A percentile compares a stretch with the other conserved stretches of the same genome.
Evolutionary conservation across 2,113 vertebrate species (phyloP).

Genomic region (Festucalex cinctus): DNA sequence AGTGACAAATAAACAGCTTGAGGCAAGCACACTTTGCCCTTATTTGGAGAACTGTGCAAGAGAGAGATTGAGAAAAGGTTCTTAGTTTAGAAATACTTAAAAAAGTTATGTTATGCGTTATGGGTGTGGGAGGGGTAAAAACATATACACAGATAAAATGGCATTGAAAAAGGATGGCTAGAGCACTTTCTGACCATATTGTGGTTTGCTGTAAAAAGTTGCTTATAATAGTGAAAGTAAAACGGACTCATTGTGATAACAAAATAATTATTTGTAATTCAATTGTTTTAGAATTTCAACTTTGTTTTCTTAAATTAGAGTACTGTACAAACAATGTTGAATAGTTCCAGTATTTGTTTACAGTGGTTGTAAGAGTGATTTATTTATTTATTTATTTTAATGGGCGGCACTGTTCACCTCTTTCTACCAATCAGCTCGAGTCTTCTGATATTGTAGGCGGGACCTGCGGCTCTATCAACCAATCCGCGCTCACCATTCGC

Average conservation of each 20-base stretch:
- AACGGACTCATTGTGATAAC: background rate
- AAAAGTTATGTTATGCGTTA: background rate
- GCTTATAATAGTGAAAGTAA: background rate
- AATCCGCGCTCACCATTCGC: slow-evolving; percentile 41
- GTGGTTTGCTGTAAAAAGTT: background rate
- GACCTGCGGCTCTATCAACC: slow-evolving; percentile 42
- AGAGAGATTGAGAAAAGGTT: background rate
- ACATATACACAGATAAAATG: background rate
- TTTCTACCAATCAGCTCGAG: slow-evolving; percentile 37
- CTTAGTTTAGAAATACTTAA: background rate
- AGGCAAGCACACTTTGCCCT: background rate
- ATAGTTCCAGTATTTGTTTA: slow-evolving; percentile 57
- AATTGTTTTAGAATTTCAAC: background rate
- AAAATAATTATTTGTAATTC: background rate
- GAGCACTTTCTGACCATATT: no score
- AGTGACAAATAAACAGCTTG: background rate
- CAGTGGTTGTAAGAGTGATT: slow-evolving; percentile 33
- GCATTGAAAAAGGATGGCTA: no score
- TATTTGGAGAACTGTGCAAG: background rate
- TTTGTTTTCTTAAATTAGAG: background rate
- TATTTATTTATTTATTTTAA: background rate
- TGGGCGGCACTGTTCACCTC: slow-evolving; percentile 31
- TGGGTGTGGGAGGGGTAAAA: background rate
- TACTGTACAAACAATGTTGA: background rate
- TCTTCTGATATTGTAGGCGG: slow-evolving; percentile 52